phyloP scores from a whole-genome alignment of 2,888 invertebrate genomes.

The Podabrus alpinus region DNA sequence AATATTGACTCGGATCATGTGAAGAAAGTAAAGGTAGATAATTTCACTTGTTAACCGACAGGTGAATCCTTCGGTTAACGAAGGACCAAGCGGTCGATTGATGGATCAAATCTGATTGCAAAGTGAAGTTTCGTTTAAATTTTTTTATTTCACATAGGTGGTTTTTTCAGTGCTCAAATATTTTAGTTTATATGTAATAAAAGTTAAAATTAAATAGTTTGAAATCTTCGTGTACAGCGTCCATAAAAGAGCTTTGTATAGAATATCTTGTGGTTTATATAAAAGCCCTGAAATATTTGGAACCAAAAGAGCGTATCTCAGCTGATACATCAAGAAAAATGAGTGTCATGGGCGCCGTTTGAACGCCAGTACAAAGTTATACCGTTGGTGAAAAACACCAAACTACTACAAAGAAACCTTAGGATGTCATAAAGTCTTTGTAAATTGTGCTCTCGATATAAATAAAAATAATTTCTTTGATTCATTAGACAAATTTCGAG shows the following conservation, averaged over 20 bases:
- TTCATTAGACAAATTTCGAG: neutral
- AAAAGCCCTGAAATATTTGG: conserved; percentile 45
- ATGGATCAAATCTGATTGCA: neutral
- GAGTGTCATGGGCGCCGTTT: conserved; percentile 46
- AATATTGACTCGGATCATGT: neutral
- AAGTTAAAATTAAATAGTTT: neutral
- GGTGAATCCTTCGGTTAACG: neutral
- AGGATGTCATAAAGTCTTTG: conserved; percentile 32
- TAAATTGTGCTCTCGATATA: conserved; percentile 11
- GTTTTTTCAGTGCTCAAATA: neutral
- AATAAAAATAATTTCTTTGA: neutral
- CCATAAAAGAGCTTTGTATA: conserved; percentile 23
- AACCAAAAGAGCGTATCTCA: conserved; percentile 44
- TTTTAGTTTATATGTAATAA: neutral
- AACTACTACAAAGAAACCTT: conserved; percentile 31
- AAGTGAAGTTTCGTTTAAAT: neutral
- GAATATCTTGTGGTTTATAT: conserved; percentile 37
- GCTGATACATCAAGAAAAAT: conserved; percentile 49
- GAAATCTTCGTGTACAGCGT: neutral
- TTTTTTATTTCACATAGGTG: neutral
- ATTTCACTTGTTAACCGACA: neutral
- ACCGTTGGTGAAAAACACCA: conserved; percentile 33
- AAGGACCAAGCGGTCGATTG: no score
- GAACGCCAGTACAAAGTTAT: conserved; percentile 38
- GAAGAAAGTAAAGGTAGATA: neutral